A percentile compares a stretch with the other conserved stretches of the same genome.
Evolutionary conservation across 2,113 vertebrate genomes (phyloP).

Genomic region (Ptychochromis oligacanthus): DNA sequence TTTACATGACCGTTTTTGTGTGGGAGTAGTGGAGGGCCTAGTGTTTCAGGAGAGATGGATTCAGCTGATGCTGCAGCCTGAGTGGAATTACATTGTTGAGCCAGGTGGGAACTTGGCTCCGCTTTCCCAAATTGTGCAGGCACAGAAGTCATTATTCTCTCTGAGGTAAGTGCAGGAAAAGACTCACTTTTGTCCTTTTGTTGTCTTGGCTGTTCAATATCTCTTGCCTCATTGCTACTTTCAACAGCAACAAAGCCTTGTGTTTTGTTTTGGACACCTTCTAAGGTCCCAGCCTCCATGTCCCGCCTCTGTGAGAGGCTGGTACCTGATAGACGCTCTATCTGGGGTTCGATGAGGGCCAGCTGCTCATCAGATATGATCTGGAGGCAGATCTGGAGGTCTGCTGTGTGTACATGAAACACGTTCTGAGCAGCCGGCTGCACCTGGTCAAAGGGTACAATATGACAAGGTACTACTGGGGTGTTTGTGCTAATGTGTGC

Average conservation of each 20-base stretch:
- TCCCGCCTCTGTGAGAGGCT: conserved; percentile 4
- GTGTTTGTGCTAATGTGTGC: background rate
- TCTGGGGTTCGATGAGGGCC: conserved; percentile 77
- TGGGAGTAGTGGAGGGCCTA: background rate
- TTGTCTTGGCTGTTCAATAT: background rate
- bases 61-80: conserved; percentile 12
- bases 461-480: conserved; percentile 19
- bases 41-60: conserved; percentile 1
- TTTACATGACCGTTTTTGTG: conserved; percentile 21
- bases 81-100: background rate
- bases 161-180: background rate
- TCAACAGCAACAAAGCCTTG: background rate
- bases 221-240: background rate
- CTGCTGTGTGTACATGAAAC: conserved; percentile 77
- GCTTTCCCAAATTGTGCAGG: conserved; percentile 8
- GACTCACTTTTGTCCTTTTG: conserved; percentile 14
- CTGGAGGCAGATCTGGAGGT: conserved; percentile 81
- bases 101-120: conserved; percentile 1
- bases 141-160: conserved; percentile 11
- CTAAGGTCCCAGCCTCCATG: background rate
- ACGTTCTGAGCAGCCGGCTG: conserved; percentile 66
- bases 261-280: conserved; percentile 7
- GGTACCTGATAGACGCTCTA: conserved; percentile 56
- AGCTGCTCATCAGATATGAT: conserved; percentile 83
- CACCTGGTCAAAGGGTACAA: conserved; percentile 43